Conservation (phyloP, 2,113 vertebrate genomes). For the Dipodomys merriami region DNA sequence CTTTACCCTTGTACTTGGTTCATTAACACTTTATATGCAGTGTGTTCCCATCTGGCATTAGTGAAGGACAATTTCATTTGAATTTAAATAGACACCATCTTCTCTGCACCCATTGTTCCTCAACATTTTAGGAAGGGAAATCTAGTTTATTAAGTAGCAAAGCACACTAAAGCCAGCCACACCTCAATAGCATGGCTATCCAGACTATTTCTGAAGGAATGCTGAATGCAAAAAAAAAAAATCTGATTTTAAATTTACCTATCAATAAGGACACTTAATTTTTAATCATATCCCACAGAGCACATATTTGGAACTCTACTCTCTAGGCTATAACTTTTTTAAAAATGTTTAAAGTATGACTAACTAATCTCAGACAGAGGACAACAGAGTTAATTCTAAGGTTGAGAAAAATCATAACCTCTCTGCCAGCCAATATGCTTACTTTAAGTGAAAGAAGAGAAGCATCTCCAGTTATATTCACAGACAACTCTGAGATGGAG, state of each 20-base stretch:
- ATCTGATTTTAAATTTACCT: not conserved
- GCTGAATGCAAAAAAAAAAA: not conserved
- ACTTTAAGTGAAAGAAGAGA: too few relatives aligned
- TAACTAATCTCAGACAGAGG: too few relatives aligned
- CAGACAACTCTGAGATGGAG: too few relatives aligned
- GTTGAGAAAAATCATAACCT: too few relatives aligned
- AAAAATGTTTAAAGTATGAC: too few relatives aligned
- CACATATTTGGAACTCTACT: too few relatives aligned
- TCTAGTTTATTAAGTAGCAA: not conserved
- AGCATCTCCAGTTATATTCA: too few relatives aligned
- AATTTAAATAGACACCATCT: slow-evolving; percentile 13
- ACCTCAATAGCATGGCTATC: not conserved
- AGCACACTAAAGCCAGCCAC: not conserved
- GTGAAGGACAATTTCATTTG: not conserved
- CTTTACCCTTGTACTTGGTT: not conserved
- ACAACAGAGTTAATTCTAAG: too few relatives aligned
- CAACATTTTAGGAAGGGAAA: not conserved
- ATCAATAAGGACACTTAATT: too few relatives aligned
- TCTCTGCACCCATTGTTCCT: not conserved
- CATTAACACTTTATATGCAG: not conserved
- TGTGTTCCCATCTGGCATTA: not conserved
- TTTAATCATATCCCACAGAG: too few relatives aligned
- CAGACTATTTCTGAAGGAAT: not conserved
- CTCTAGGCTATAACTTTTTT: too few relatives aligned
- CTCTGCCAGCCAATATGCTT: too few relatives aligned